Evolutionary conservation across 2,888 invertebrate species (phyloP).

Genomic region (Plagiodera versicolora): DNA sequence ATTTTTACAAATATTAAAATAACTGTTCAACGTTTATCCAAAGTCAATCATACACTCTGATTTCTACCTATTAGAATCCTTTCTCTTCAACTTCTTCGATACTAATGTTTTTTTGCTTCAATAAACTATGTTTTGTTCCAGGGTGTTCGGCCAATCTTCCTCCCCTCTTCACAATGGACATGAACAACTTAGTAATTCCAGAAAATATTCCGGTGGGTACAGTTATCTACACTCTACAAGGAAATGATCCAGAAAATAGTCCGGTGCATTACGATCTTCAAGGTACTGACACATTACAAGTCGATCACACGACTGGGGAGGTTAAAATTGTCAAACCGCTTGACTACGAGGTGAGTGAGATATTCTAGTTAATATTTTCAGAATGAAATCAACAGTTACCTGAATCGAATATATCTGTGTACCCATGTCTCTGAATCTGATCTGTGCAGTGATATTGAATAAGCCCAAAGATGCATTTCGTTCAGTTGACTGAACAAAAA

Average conservation of each 20-base stretch:
- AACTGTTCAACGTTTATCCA: too few species aligned
- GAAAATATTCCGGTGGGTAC: constrained; percentile 80
- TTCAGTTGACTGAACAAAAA: neutral
- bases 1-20: too few species aligned
- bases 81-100: too few species aligned
- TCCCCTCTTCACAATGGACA: constrained; percentile 73
- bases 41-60: too few species aligned
- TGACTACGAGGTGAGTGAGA: constrained; percentile 72
- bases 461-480: too few species aligned
- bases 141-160: constrained; percentile 63
- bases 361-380: neutral
- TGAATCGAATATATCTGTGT: too few species aligned
- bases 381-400: too few species aligned
- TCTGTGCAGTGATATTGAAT: too few species aligned
- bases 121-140: constrained; percentile 42
- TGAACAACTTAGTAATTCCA: constrained; percentile 75
- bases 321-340: constrained; percentile 78
- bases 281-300: constrained; percentile 80
- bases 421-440: too few species aligned
- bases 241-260: constrained; percentile 80
- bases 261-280: constrained; percentile 71
- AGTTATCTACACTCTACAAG: constrained; percentile 76
- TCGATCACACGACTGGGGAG: constrained; percentile 75
- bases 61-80: too few species aligned
- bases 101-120: too few species aligned